These are phyloP conservation scores for Propsilocerus akamusi DNA, from an alignment of 1,140 invertebrate genomes.

Conservation along the genomic window DNA sequence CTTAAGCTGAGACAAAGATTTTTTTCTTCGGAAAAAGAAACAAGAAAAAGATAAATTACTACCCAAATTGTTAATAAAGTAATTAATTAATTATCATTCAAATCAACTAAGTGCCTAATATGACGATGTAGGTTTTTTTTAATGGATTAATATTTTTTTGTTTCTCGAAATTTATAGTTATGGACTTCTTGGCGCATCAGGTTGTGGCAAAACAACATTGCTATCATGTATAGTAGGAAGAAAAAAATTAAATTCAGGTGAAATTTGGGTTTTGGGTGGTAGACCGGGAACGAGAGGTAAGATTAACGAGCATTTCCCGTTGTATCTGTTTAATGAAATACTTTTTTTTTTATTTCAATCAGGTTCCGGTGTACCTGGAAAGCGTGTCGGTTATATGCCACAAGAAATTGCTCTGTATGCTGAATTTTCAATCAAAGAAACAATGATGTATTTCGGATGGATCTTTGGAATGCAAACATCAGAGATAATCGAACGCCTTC, in stretches of 20 bases:
- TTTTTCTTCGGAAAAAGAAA: no score
- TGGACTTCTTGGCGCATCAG: slow-evolving; percentile 64
- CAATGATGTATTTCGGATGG: slow-evolving; percentile 92
- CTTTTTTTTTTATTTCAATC: neutral
- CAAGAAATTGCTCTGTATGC: slow-evolving; percentile 88
- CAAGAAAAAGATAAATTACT: no score
- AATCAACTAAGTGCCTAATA: no score
- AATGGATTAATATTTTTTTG: neutral
- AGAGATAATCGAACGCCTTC: slow-evolving; percentile 60
- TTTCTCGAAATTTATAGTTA: slow-evolving; percentile 33
- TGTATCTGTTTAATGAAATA: neutral
- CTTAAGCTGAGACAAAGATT: no score
- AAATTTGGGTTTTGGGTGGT: slow-evolving; percentile 66
- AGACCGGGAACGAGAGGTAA: slow-evolving; percentile 58
- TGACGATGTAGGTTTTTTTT: no score
- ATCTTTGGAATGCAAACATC: slow-evolving; percentile 75
- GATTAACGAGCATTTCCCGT: neutral
- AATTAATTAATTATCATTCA: no score
- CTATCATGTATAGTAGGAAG: slow-evolving; percentile 69
- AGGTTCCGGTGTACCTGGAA: slow-evolving; percentile 72
- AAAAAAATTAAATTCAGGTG: slow-evolving; percentile 52
- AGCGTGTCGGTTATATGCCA: slow-evolving; percentile 65
- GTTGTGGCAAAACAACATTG: slow-evolving; percentile 69
- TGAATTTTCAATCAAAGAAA: slow-evolving; percentile 88
- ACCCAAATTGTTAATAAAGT: slow-evolving; percentile 1